Base-by-base conservation (phyloP, 2,113 vertebrate genomes). In the Cololabis saira region DNA sequence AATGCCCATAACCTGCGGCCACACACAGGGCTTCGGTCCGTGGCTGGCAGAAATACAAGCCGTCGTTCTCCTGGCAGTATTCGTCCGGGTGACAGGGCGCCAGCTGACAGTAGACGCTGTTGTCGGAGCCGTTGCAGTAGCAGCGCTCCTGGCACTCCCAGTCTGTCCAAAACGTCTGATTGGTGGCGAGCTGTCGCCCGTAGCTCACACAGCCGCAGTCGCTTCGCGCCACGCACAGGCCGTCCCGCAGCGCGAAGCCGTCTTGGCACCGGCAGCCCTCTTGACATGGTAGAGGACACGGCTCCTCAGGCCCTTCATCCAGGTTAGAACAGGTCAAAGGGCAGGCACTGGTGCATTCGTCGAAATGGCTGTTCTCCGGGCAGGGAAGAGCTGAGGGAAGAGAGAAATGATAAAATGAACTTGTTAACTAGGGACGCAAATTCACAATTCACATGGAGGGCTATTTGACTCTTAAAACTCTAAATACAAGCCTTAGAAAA, bases 151-250 rank as follows among this genome's bases (percentile, higher is more conserved):
- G 96, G 85, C 98, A 99, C 77, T 98, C 92, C 66, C 95, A 92
- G 73, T 99, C 97, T 0, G 94, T 95, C 98, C 98, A 98, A 82
- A 99, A 99, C 54, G 95, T 98, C 86, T 96, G 95, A 64, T 98
- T 97, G 53, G 96, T 97, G 70, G 93, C 92, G 71, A 98, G 88
- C 49, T 94, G 95, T 21, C 90, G 95, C 0, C 96, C 96, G 54
- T 95, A 94, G 2, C 95, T 94, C 56, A 78, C 85, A 86, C 98
- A 99, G 89, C 98, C 98, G 0, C 98, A 99, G 37, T 99, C 96
- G 0, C 94, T 92, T 2, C 94, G 93, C 0, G 94, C 79, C 19
- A 99, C 88, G 0, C 98, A 99, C 55, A 83, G 92, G 33, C 89
- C 87, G 0, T 93, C 95, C 0, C 78, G 94, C 17, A 97, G 83